Percentiles rank a stretch among this genome's conserved stretches.
Conservation (phyloP, 2,797 vertebrate genomes). For the Enteromius thamalakanensis region DNA sequence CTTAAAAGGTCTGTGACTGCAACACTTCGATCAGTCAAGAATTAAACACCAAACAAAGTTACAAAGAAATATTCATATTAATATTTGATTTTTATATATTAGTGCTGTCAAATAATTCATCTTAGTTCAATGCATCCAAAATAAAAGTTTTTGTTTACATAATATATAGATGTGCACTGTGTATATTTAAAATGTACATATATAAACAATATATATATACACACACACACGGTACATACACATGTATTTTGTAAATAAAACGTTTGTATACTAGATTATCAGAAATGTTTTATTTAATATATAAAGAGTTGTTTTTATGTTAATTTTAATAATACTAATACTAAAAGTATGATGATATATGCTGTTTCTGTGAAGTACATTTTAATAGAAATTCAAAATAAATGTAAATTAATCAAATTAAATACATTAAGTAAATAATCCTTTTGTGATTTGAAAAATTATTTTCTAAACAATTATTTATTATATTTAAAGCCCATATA, state of each 20-base stretch:
- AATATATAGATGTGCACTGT: too few relatives aligned
- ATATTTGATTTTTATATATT: background rate
- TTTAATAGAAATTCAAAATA: background rate
- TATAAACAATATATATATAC: too few relatives aligned
- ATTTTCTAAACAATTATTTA: background rate
- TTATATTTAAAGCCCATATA: background rate
- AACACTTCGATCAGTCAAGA: background rate
- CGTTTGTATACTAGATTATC: background rate
- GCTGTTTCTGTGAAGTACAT: background rate
- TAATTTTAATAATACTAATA: too few relatives aligned
- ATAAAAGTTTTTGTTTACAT: too few relatives aligned
- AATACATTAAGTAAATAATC: background rate
- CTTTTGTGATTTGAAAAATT: background rate
- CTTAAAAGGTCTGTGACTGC: conserved; percentile 86
- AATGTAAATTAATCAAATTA: background rate
- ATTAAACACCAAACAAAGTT: background rate
- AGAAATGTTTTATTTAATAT: background rate
- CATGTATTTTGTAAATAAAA: too few relatives aligned
- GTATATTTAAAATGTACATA: too few relatives aligned
- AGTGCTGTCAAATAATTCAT: too few relatives aligned
- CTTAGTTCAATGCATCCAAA: too few relatives aligned
- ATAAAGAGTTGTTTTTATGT: background rate
- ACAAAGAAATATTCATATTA: background rate
- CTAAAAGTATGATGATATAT: too few relatives aligned
- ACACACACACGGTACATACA: too few relatives aligned